These are phyloP conservation scores for Oncorhynchus keta DNA, from an alignment of 2,113 vertebrate genomes.

Conservation along the genomic window DNA sequence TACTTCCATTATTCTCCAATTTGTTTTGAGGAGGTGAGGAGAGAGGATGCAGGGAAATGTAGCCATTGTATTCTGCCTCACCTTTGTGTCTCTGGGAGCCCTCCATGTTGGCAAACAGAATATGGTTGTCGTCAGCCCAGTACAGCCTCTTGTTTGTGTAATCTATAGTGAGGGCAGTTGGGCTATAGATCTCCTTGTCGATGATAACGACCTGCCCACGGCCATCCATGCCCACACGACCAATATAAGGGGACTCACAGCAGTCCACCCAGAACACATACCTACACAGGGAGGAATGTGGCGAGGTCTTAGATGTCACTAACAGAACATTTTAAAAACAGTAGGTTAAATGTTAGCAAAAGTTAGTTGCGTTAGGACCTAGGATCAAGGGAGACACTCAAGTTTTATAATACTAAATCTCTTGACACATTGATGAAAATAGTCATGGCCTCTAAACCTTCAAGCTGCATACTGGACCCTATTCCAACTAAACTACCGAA, in stretches of 20 bases:
- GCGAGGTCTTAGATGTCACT: background rate
- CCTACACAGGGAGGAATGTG: constrained; percentile 61
- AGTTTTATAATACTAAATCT: no score
- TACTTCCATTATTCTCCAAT: no score
- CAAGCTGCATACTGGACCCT: no score
- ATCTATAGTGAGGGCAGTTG: constrained; percentile 92
- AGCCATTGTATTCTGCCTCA: constrained; percentile 65
- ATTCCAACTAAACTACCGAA: no score
- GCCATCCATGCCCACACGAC: constrained; percentile 95
- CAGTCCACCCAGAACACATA: constrained; percentile 97
- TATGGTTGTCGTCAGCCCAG: constrained; percentile 96
- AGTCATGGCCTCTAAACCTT: no score
- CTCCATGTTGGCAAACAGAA: constrained; percentile 94
- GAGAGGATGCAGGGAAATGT: no score
- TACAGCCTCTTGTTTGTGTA: constrained; percentile 94
- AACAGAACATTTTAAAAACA: background rate
- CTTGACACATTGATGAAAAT: no score
- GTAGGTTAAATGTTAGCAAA: background rate
- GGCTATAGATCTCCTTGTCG: constrained; percentile 90
- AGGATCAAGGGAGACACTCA: no score
- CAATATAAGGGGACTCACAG: constrained; percentile 90
- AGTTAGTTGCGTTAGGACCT: no score
- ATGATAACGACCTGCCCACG: constrained; percentile 84
- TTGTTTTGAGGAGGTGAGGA: no score
- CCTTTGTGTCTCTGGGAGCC: constrained; percentile 89